phyloP scores from a whole-genome alignment of 2,888 invertebrate genomes.

The Agrilus mali region DNA sequence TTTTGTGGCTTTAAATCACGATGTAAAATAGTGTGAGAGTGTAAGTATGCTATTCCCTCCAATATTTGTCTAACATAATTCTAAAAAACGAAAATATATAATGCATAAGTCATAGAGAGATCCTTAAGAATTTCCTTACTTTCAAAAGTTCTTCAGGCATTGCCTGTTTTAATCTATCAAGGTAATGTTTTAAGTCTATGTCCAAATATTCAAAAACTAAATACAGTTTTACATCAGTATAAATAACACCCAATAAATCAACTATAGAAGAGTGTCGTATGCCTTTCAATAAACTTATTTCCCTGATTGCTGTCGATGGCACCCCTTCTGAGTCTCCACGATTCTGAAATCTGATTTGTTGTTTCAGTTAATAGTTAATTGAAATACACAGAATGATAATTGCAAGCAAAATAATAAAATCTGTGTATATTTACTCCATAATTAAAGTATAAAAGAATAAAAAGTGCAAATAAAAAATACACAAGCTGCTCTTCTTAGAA shows the following conservation, averaged over 20 bases:
- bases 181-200: constrained; percentile 82
- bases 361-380: not conserved
- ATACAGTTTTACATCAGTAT: constrained; percentile 73
- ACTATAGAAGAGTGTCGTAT: constrained; percentile 85
- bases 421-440: not conserved
- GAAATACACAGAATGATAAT: not conserved
- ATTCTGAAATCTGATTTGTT: constrained; percentile 24
- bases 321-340: constrained; percentile 89
- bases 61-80: constrained; percentile 79
- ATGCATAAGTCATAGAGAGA: no score
- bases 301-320: constrained; percentile 92
- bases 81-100: constrained; percentile 27
- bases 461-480: not conserved
- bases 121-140: constrained; percentile 32
- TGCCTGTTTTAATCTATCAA: constrained; percentile 57
- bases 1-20: constrained; percentile 95
- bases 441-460: not conserved
- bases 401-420: not conserved
- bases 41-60: constrained; percentile 82
- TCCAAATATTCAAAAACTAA: constrained; percentile 90
- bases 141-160: constrained; percentile 53
- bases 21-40: constrained; percentile 78
- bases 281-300: constrained; percentile 86
- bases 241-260: constrained; percentile 78
- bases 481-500: not conserved